Conservation (phyloP, 2,888 invertebrate species). For the Acronicta psi region DNA sequence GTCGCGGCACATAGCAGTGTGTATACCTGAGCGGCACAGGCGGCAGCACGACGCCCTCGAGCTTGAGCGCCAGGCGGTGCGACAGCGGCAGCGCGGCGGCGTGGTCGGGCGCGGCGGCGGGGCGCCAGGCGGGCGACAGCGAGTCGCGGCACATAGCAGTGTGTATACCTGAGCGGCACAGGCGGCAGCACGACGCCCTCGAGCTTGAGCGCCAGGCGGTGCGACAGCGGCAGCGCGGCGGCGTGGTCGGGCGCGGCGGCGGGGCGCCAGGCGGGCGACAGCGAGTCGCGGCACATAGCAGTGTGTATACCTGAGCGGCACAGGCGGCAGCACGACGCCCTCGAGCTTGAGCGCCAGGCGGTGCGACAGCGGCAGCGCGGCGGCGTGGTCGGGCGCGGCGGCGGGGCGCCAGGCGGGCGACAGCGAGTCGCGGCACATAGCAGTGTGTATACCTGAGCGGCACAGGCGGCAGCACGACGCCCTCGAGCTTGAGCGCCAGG, state of each 20-base stretch:
- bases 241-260: constrained; percentile 92
- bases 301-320: background rate
- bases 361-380: constrained; percentile 94
- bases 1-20: too few relatives aligned
- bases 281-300: too few relatives aligned
- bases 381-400: constrained; percentile 92
- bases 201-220: constrained; percentile 96
- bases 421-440: too few relatives aligned
- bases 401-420: constrained; percentile 80
- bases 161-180: background rate
- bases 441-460: background rate
- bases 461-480: constrained; percentile 91
- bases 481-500: constrained; percentile 97
- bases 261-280: constrained; percentile 67
- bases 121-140: too few relatives aligned
- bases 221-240: constrained; percentile 94
- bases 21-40: constrained; percentile 29
- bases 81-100: constrained; percentile 95
- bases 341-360: constrained; percentile 97
- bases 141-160: too few relatives aligned
- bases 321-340: constrained; percentile 93
- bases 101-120: constrained; percentile 90
- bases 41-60: constrained; percentile 96
- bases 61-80: constrained; percentile 96
- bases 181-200: constrained; percentile 95